Base-by-base conservation (phyloP, 2,113 vertebrate species). In the Heteronetta atricapilla region DNA sequence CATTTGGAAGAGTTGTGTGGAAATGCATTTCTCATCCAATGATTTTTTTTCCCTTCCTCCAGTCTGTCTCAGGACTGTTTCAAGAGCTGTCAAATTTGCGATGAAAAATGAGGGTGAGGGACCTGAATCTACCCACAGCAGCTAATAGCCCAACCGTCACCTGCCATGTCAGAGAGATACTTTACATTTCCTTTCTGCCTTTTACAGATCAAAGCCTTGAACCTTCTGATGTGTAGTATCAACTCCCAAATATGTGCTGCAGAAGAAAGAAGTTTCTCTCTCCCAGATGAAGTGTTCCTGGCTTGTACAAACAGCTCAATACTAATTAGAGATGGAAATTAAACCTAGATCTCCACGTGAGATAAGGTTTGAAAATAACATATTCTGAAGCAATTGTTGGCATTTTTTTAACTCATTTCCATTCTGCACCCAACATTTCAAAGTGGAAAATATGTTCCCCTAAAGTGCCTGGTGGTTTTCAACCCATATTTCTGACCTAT, bases 131-230 rank as follows among this genome's bases (percentile, higher is more conserved):
- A 80, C 82, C n/a, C 28, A 10, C 50, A 90, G 42, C 28, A 86
- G 67, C 38, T 95, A 91, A 90, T 74, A 91, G 40, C 36, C 74
- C 59, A 82, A 80, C 55, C 8, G 1, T 69, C 88, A 90, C 40
- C 59, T 93, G 75, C 53, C 79, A 17, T 94, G 44, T 48, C 59
- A 69, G 59, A 42, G 38, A 86, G 34, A 8, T 90, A 74, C 52
- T 95, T 94, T 93, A 88, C 67, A 60, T 91, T 86, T 91, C 29
- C 72, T 62, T 91, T 66, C 38, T 69, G 15, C 67, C 25, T 89
- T 82, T 88, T 66, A 80, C 21, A 89, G 29, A 95, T 89, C 85
- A 95, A 96, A 94, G 62, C 74, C 59, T 69, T 62, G 53, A 93
- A 89, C 34, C 7, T 72, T 56, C 73, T 46, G 38, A 68, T 73